phyloP scores from a whole-genome alignment of 2,797 vertebrate species.

The Melanotaenia parkinsoni region DNA sequence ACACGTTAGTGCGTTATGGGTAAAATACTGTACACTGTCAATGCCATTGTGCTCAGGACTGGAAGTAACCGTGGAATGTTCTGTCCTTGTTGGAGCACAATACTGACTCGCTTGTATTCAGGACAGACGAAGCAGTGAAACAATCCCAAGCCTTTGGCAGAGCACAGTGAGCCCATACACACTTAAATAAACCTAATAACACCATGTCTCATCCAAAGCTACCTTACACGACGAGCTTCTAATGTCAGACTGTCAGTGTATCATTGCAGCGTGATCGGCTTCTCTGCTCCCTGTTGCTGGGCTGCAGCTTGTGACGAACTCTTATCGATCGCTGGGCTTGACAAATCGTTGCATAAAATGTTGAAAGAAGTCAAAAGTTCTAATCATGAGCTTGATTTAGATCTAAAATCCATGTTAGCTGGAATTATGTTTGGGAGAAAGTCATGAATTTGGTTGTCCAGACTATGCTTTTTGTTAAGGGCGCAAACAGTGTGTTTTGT shows the following conservation, averaged over 20 bases:
- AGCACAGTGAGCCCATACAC: conserved; percentile 59
- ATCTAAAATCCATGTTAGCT: conserved; percentile 43
- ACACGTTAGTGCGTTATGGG: conserved; percentile 27
- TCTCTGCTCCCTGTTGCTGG: conserved; percentile 40
- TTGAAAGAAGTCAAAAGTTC: conserved; percentile 56
- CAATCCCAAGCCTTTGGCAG: conserved; percentile 58
- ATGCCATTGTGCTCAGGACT: conserved; percentile 52
- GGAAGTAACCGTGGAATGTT: conserved; percentile 69
- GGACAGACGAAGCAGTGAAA: conserved; percentile 59
- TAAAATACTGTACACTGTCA: conserved; percentile 50
- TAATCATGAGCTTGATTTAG: conserved; percentile 28
- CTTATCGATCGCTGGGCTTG: conserved; percentile 62
- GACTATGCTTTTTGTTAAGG: conserved; percentile 31
- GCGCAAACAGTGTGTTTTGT: conserved; percentile 29
- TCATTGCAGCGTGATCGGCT: conserved; percentile 59
- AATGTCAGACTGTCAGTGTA: conserved; percentile 56
- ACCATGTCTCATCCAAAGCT: conserved; percentile 63
- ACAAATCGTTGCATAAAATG: conserved; percentile 57
- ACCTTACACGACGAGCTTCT: conserved; percentile 47
- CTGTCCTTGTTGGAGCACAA: conserved; percentile 42
- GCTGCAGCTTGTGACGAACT: conserved; percentile 58
- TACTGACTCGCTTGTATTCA: conserved; percentile 66
- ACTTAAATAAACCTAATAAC: conserved; percentile 66
- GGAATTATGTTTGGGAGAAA: background rate
- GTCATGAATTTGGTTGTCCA: conserved; percentile 4